A percentile compares a stretch with the other conserved stretches of the same genome.
phyloP scores from a whole-genome alignment of 2,113 vertebrate species.

The Ophthalmotilapia sp. region DNA sequence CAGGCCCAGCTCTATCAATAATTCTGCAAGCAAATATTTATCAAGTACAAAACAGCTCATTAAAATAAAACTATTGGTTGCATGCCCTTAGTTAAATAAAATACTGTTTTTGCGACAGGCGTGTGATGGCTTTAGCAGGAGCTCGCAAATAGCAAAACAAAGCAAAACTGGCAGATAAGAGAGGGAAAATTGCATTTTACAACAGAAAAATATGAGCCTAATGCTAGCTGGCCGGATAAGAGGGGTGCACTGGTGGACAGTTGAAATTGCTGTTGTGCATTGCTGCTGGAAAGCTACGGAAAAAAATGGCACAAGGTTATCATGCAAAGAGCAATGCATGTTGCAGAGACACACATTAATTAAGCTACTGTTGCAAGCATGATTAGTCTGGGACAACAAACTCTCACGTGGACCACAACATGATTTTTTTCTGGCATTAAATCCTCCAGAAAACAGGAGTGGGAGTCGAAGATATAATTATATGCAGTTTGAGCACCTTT shows the following conservation, averaged over 20 bases:
- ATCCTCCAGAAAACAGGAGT: slow-evolving; percentile 53
- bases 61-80: background rate
- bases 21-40: slow-evolving; percentile 6
- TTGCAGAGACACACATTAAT: slow-evolving; percentile 52
- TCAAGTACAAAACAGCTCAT: slow-evolving; percentile 12
- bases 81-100: background rate
- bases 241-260: background rate
- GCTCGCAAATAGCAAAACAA: background rate
- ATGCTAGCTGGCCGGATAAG: background rate
- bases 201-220: background rate
- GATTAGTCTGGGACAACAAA: slow-evolving; percentile 64
- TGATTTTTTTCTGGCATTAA: slow-evolving; percentile 57
- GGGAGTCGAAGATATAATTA: slow-evolving; percentile 59
- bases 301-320: slow-evolving; percentile 27
- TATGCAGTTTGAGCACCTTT: slow-evolving; percentile 60
- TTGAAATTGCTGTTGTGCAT: background rate
- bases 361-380: slow-evolving; percentile 45
- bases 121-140: background rate
- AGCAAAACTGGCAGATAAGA: background rate
- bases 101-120: background rate
- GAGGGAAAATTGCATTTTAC: background rate
- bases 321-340: slow-evolving; percentile 15
- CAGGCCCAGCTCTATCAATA: slow-evolving; percentile 5
- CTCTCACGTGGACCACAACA: slow-evolving; percentile 48
- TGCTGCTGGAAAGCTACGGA: background rate